Evolutionary conservation across 2,113 vertebrate species (phyloP).

Genomic region (Solea solea): DNA sequence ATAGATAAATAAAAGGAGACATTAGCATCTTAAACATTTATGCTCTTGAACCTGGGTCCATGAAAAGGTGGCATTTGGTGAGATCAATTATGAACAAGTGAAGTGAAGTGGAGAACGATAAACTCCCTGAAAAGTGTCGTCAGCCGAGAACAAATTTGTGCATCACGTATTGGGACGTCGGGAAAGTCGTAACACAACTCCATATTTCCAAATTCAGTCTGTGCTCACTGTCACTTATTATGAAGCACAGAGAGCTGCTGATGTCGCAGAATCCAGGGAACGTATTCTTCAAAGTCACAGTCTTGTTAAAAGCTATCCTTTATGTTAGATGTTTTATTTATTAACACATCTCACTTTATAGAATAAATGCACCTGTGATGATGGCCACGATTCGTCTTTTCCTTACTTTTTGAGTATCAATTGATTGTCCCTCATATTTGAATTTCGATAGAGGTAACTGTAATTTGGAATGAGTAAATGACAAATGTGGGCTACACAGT

Average conservation of each 20-base stretch:
- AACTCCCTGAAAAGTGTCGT: not conserved
- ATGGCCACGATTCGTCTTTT: not conserved
- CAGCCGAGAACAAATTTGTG: not conserved
- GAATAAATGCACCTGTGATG: not conserved
- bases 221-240: not conserved
- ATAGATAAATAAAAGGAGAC: slow-evolving; percentile 27
- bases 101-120: not conserved
- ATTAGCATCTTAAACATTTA: slow-evolving; percentile 25
- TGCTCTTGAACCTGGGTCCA: slow-evolving; percentile 2
- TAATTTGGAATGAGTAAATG: slow-evolving; percentile 50
- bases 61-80: slow-evolving; percentile 16
- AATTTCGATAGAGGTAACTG: slow-evolving; percentile 30
- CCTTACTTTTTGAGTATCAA: slow-evolving; percentile 22
- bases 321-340: no score
- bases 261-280: not conserved
- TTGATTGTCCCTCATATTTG: slow-evolving; percentile 20
- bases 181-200: not conserved
- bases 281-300: not conserved
- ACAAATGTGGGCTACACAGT: no score
- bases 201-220: not conserved
- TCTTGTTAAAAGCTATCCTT: not conserved
- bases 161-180: not conserved
- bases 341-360: not conserved
- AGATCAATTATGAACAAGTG: slow-evolving; percentile 2
- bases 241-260: not conserved